These are phyloP conservation scores for Simalia tracyae DNA, from an alignment of 2,797 vertebrate species.

Conservation along the genomic window DNA sequence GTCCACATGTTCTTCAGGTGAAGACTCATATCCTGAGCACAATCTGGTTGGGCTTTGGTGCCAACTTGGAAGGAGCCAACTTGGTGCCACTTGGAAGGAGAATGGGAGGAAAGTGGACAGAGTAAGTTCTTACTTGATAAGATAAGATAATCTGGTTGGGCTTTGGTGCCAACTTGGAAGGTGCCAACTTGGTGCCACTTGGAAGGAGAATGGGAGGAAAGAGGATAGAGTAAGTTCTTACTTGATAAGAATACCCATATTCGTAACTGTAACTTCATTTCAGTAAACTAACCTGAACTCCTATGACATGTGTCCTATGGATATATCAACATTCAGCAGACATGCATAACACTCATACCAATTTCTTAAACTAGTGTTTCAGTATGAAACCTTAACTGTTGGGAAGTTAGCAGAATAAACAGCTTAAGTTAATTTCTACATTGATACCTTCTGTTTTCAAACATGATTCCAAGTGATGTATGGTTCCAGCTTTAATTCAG, in stretches of 20 bases:
- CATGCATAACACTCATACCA: neutral
- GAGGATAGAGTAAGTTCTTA: neutral
- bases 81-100: too few species aligned
- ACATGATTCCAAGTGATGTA: neutral
- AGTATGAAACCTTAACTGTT: neutral
- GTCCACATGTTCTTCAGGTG: too few species aligned
- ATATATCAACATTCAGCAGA: neutral
- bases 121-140: too few species aligned
- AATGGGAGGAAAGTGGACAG: too few species aligned
- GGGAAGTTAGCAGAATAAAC: neutral
- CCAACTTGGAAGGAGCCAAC: too few species aligned
- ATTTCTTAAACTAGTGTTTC: neutral
- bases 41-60: neutral
- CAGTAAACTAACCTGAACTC: neutral
- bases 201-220: too few species aligned
- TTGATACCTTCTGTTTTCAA: slow-evolving; percentile 19
- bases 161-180: too few species aligned
- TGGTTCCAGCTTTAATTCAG: neutral
- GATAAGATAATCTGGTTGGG: too few species aligned
- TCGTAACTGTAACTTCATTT: neutral
- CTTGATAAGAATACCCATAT: neutral
- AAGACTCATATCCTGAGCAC: neutral
- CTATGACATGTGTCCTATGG: neutral
- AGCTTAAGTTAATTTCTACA: neutral
- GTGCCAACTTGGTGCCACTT: too few species aligned